Evolutionary conservation across 2,888 invertebrate genomes (phyloP).

Genomic region (Hydriomena furcata): DNA sequence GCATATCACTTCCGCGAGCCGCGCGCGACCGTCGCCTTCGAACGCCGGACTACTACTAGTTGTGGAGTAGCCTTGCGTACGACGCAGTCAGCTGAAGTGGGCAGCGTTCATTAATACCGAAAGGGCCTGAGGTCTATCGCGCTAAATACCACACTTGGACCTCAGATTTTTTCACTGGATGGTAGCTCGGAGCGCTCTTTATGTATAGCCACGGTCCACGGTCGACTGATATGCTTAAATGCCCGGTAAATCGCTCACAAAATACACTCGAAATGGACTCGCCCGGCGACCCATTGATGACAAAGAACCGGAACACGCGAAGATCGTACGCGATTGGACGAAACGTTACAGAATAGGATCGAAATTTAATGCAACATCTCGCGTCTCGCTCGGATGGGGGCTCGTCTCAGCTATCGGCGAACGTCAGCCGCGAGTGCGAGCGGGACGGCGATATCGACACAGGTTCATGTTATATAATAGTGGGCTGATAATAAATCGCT

Average conservation of each 20-base stretch:
- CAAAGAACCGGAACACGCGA: conserved; percentile 86
- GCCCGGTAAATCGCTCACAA: conserved; percentile 60
- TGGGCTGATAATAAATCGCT: conserved; percentile 77
- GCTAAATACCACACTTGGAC: conserved; percentile 52
- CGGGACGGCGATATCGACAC: conserved; percentile 52
- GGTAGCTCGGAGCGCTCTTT: not conserved
- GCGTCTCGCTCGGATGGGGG: conserved; percentile 55
- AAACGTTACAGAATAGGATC: conserved; percentile 78
- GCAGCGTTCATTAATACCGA: conserved; percentile 69
- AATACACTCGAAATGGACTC: conserved; percentile 79
- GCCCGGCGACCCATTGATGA: conserved; percentile 88
- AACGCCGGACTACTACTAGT: conserved; percentile 75
- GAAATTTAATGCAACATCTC: conserved; percentile 74
- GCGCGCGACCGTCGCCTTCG: conserved; percentile 60
- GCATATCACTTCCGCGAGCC: conserved; percentile 54
- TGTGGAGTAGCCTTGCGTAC: conserved; percentile 79
- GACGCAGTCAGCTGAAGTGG: conserved; percentile 83
- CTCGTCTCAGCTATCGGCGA: conserved; percentile 32
- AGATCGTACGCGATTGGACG: conserved; percentile 85
- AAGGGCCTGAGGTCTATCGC: conserved; percentile 62
- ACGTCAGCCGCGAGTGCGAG: conserved; percentile 48
- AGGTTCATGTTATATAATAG: conserved; percentile 72
- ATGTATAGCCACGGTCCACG: conserved; percentile 10
- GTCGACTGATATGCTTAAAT: conserved; percentile 50
- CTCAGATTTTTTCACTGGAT: conserved; percentile 20